phyloP scores from a whole-genome alignment of 2,113 vertebrate genomes.

The Perccottus glenii region DNA sequence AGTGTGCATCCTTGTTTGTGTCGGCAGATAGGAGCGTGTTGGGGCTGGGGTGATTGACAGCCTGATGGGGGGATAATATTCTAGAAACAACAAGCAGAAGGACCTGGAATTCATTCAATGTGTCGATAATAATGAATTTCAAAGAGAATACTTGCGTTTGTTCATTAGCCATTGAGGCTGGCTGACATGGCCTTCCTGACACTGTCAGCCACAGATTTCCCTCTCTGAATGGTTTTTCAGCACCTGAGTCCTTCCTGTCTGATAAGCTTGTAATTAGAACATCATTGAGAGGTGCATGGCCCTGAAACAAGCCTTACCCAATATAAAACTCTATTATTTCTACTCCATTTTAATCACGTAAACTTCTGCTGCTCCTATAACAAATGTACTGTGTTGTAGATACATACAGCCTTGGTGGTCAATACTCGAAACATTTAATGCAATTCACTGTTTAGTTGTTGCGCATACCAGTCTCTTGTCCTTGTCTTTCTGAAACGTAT shows the following conservation, averaged over 20 bases:
- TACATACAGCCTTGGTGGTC: slow-evolving; percentile 11
- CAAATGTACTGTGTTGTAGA: slow-evolving; percentile 24
- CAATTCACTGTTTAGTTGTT: not conserved
- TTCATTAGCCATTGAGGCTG: slow-evolving; percentile 72
- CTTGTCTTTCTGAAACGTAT: slow-evolving; percentile 38
- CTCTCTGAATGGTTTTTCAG: slow-evolving; percentile 71
- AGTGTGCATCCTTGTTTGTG: slow-evolving; percentile 33
- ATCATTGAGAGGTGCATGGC: slow-evolving; percentile 52
- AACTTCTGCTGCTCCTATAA: slow-evolving; percentile 26
- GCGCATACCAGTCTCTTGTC: slow-evolving; percentile 18
- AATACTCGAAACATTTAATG: slow-evolving; percentile 20
- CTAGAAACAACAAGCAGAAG: slow-evolving; percentile 60
- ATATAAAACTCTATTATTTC: slow-evolving; percentile 48
- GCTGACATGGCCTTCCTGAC: slow-evolving; percentile 64
- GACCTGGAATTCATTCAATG: slow-evolving; percentile 68
- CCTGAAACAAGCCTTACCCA: slow-evolving; percentile 52
- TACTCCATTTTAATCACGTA: slow-evolving; percentile 56
- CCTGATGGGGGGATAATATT: slow-evolving; percentile 72
- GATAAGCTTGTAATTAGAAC: slow-evolving; percentile 75
- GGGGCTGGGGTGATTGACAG: slow-evolving; percentile 64
- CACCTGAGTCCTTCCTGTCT: slow-evolving; percentile 72
- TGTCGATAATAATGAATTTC: slow-evolving; percentile 74
- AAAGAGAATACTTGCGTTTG: slow-evolving; percentile 73
- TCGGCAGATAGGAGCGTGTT: slow-evolving; percentile 54
- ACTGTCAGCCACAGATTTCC: slow-evolving; percentile 73